Evolutionary conservation across 2,888 invertebrate species (phyloP).

Genomic region (Oscheius sp.): DNA sequence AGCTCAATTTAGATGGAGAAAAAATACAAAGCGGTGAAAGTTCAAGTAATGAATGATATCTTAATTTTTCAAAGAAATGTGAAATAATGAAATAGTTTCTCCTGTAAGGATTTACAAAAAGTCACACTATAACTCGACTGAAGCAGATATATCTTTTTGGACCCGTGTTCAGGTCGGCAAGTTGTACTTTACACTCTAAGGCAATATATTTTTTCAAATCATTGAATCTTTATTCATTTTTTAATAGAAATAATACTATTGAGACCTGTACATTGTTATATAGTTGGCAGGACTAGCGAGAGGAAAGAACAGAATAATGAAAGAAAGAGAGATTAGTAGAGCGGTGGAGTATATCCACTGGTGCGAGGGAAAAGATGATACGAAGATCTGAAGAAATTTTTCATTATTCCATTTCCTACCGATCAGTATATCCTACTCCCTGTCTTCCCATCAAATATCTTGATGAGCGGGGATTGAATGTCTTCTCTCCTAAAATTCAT

Average conservation of each 20-base stretch:
- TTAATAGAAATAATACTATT: constrained; percentile 3
- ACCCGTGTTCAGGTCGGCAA: too few relatives aligned
- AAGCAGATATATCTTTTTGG: too few relatives aligned
- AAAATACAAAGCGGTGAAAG: too few relatives aligned
- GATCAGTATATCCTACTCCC: constrained; percentile 57
- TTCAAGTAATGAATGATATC: too few relatives aligned
- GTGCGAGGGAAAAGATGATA: constrained; percentile 51
- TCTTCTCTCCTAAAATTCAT: constrained; percentile 54
- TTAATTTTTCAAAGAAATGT: too few relatives aligned
- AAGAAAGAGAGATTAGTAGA: neutral
- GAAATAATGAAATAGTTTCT: too few relatives aligned
- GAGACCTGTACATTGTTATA: neutral
- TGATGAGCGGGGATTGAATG: constrained; percentile 66
- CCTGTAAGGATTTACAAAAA: too few relatives aligned
- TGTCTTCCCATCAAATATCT: constrained; percentile 67
- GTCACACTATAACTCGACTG: too few relatives aligned
- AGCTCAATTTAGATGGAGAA: too few relatives aligned
- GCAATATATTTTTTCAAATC: too few relatives aligned
- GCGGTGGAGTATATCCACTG: constrained; percentile 39
- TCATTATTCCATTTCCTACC: constrained; percentile 24
- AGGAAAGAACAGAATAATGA: constrained; percentile 16
- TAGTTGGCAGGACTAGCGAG: constrained; percentile 5
- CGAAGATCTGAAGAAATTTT: constrained; percentile 19
- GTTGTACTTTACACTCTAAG: too few relatives aligned
- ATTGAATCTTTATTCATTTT: too few relatives aligned